Base-by-base conservation (phyloP, 2,888 invertebrate genomes). In the Cantharis rustica region DNA sequence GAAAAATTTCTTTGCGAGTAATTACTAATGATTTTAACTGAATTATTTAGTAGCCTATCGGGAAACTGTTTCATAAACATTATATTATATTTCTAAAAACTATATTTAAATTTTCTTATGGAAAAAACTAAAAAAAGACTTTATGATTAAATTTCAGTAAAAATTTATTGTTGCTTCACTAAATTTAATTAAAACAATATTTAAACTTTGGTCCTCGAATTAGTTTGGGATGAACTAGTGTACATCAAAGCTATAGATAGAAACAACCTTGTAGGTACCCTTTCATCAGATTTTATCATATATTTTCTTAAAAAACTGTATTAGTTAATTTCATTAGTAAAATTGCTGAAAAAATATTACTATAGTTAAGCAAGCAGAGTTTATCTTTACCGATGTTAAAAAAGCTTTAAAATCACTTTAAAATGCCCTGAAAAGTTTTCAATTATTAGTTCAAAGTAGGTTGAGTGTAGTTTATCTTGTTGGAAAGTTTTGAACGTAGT, bases 211-310 rank as follows among this genome's bases (percentile, higher is more conserved):
- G 7, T 47, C 47, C 23, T 63, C 63, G 31, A 71, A 71, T 71
- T 71, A 71, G 64, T 71, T 71, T 31, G 17, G 23, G 13, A 17
- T 71, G 47, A 47, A n/a, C 71, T 71, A 61, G 64, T 17, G 71
- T 16, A 64, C 64, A 71, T 71, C 71, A 71, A 71, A 71, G 71
- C 64, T 16, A 64, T 64, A 27, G 64, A 26, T 27, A 61, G 23
- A 64, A n/a, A 47, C n/a, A n/a, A 47, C 47, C 7, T 47, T n/a
- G 13, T 47, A n/a, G 5, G 31, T n/a, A 13, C n/a, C 47, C 47
- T 47, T n/a, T 47, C 47, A 47, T n/a, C 47, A n/a, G 47, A 47
- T 47, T n/a, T 47, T 47, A 47, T 47, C 47, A 47, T 9, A 47
- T n/a, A 47, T n/a, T 47, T 47, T 47, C n/a, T n/a, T 47, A 9